Evolutionary conservation across 2,888 invertebrate species (phyloP).

Genomic region (Uropetala carovei): DNA sequence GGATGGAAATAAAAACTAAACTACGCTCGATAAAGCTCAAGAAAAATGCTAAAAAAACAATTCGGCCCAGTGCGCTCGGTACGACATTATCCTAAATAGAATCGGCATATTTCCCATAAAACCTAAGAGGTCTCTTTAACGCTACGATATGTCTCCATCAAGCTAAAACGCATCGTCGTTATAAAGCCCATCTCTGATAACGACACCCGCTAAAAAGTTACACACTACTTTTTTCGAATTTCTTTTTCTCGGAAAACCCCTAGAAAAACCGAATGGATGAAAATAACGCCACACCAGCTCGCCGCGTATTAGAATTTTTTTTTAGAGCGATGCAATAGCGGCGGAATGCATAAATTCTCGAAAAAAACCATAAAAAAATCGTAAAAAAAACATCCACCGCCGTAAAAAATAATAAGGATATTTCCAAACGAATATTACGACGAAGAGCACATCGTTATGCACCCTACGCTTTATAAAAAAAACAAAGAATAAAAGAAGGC

Average conservation of each 20-base stretch:
- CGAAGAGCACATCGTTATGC: neutral
- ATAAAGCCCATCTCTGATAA: too few relatives aligned
- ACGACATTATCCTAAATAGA: neutral
- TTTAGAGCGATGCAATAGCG: neutral
- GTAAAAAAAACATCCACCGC: neutral
- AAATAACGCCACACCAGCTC: neutral
- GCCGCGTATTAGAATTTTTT: too few relatives aligned
- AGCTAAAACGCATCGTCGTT: too few relatives aligned
- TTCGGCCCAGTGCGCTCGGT: too few relatives aligned
- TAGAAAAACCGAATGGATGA: neutral
- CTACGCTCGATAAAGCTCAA: too few relatives aligned
- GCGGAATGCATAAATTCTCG: neutral
- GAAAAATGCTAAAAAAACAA: too few relatives aligned
- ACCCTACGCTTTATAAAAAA: neutral
- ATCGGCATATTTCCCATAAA: neutral
- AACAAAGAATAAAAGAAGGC: neutral
- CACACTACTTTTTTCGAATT: too few relatives aligned
- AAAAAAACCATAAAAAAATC: neutral
- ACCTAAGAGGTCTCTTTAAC: too few relatives aligned
- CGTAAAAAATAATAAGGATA: constrained; percentile 21
- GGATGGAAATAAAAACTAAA: too few relatives aligned
- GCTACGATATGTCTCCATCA: too few relatives aligned
- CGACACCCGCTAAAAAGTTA: too few relatives aligned
- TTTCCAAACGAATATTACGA: neutral
- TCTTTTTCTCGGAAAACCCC: too few relatives aligned